Conservation (phyloP, 2,113 vertebrate species). For the Scomber colias region DNA sequence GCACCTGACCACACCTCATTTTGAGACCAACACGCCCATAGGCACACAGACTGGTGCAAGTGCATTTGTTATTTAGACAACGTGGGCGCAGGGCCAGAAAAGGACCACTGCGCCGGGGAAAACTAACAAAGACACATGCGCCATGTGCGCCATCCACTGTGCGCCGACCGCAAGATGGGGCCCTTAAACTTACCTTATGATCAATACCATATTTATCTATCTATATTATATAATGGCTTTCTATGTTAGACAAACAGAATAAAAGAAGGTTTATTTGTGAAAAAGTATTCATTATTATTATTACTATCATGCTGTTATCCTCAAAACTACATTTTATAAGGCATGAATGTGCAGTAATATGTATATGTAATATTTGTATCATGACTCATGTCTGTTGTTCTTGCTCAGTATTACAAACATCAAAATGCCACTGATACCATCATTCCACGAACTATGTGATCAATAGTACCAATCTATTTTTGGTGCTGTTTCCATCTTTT, state of each 20-base stretch:
- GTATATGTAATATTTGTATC: not conserved
- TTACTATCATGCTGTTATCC: not conserved
- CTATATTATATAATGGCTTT: not conserved
- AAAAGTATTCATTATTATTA: not conserved
- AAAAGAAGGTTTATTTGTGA: not conserved
- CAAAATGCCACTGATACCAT: not conserved
- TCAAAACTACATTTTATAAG: not conserved
- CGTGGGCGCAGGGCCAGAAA: too few relatives aligned
- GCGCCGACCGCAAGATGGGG: too few relatives aligned
- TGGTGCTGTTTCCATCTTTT: not conserved
- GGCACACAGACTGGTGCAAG: too few relatives aligned
- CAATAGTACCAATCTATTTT: conserved; percentile 12
- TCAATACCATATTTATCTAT: too few relatives aligned
- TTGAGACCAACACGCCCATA: too few relatives aligned
- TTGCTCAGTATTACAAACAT: conserved; percentile 11
- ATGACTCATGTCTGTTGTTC: conserved; percentile 11
- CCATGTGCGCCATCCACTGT: too few relatives aligned
- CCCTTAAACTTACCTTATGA: too few relatives aligned
- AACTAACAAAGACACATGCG: too few relatives aligned
- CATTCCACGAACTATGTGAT: conserved; percentile 23
- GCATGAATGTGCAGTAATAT: not conserved
- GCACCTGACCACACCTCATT: too few relatives aligned
- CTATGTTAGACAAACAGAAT: not conserved
- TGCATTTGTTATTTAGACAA: too few relatives aligned
- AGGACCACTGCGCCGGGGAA: too few relatives aligned